Evolutionary conservation across 2,113 vertebrate genomes (phyloP).

Genomic region (Rhynchopsitta pachyrhyncha): DNA sequence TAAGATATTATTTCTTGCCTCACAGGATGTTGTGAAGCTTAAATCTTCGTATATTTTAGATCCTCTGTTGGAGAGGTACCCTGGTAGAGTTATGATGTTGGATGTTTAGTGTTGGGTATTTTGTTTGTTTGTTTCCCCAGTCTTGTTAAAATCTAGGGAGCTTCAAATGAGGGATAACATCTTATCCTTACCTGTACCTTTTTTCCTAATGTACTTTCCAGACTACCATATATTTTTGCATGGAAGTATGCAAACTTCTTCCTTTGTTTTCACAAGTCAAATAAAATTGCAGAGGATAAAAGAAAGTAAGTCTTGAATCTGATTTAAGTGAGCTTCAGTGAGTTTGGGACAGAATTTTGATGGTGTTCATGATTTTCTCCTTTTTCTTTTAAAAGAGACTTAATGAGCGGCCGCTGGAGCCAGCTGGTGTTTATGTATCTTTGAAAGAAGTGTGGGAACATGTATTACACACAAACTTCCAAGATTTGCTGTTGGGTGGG

Average conservation of each 20-base stretch:
- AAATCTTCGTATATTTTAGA: background rate
- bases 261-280: background rate
- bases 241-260: background rate
- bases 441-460: background rate
- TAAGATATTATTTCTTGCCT: background rate
- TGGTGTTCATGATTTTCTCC: background rate
- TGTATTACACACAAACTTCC: fast-evolving
- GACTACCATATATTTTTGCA: background rate
- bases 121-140: background rate
- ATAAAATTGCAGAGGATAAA: background rate
- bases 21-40: background rate
- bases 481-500: background rate
- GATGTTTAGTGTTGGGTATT: background rate
- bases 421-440: background rate
- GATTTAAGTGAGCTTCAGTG: background rate
- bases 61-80: background rate
- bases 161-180: background rate
- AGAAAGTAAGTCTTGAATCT: background rate
- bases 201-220: background rate
- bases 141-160: background rate
- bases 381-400: background rate
- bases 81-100: background rate
- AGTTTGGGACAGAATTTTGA: background rate
- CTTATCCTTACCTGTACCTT: background rate
- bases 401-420: fast-evolving